Base-by-base conservation (phyloP, 2,888 invertebrate species). In the Noctua comes region DNA sequence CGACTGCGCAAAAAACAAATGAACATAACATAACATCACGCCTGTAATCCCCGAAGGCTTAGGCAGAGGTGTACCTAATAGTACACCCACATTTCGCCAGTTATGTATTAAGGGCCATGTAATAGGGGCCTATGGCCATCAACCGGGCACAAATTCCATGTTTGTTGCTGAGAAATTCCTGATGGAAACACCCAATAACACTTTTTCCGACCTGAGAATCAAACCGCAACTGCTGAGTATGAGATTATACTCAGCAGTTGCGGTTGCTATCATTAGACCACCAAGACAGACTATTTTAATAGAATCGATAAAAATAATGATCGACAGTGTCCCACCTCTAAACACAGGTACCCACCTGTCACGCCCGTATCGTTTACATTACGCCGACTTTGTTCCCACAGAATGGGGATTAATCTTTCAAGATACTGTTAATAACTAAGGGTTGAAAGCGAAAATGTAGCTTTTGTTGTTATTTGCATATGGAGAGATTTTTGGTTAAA, bases 371-470 rank as follows among this genome's bases (percentile, higher is more conserved):
- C 93, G 92, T 90, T 92, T 91, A 92, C 91, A 90, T 90, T 88
- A 88, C 83, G 62, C 73, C 88, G 87, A 88, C 90, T 92, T 93
- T 93, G 93, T 93, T 92, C 91, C 88, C 88, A 87, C 89, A 91
- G 91, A 92, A 92, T 90, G 86, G 88, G 90, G 88, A 93, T 93
- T 93, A 93, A 93, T 93, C 93, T 92, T 91, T 90, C 89, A 89
- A 92, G 91, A 90, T 90, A 90, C 92, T 86, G 93, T 92, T 93
- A 91, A 93, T 91, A 91, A 88, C 88, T 76, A 81, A 80, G 80
- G 78, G 83, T 72, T 65, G 65, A 16, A 0, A 57, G 43, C 24
- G 68, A 46, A 46, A 51, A 69, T 66, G 73, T 72, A 11, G n/a
- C 16, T 43, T 68, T 62, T 82, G 80, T 73, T 80, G 54, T 62